Evolutionary conservation across 2,888 invertebrate species (phyloP).

Genomic region (Tetragonula carbonaria): DNA sequence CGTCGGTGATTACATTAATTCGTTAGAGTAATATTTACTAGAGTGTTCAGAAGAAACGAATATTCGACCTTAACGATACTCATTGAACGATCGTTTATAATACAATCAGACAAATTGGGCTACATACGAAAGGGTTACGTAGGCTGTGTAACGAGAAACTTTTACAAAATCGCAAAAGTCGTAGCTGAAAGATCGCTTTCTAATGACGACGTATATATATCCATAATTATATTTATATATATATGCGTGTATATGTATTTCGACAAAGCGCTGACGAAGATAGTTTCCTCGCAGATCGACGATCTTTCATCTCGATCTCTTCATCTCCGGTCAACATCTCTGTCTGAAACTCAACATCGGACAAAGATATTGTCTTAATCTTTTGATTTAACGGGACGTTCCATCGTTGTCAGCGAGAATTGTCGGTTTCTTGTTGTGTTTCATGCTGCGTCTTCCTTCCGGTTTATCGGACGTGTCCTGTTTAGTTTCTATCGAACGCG

Average conservation of each 20-base stretch:
- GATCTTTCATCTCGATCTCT: slow-evolving; percentile 16
- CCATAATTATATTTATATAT: not conserved
- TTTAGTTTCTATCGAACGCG: not conserved
- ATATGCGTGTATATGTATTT: slow-evolving; percentile 2
- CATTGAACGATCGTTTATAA: slow-evolving; percentile 17
- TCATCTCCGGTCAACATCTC: not conserved
- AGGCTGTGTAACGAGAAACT: slow-evolving; percentile 18
- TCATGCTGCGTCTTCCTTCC: slow-evolving; percentile 12
- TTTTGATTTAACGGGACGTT: slow-evolving; percentile 39
- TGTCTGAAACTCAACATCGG: slow-evolving; percentile 28
- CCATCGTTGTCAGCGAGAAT: slow-evolving; percentile 44
- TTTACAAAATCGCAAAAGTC: slow-evolving; percentile 37
- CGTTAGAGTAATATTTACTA: slow-evolving; percentile 22
- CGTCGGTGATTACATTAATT: slow-evolving; percentile 47
- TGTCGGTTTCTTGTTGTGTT: slow-evolving; percentile 15
- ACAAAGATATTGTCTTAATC: slow-evolving; percentile 46
- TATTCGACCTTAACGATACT: slow-evolving; percentile 10
- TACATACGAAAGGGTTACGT: slow-evolving; percentile 27
- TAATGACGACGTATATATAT: not conserved
- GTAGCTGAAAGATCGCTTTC: slow-evolving; percentile 18
- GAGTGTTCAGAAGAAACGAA: slow-evolving; percentile 31
- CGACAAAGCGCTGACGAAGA: slow-evolving; percentile 32
- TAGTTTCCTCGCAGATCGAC: slow-evolving; percentile 6
- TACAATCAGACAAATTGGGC: slow-evolving; percentile 21
- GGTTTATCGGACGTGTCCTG: slow-evolving; percentile 7